Conservation (phyloP, 2,113 vertebrate species). For the Struthidea cinerea region DNA sequence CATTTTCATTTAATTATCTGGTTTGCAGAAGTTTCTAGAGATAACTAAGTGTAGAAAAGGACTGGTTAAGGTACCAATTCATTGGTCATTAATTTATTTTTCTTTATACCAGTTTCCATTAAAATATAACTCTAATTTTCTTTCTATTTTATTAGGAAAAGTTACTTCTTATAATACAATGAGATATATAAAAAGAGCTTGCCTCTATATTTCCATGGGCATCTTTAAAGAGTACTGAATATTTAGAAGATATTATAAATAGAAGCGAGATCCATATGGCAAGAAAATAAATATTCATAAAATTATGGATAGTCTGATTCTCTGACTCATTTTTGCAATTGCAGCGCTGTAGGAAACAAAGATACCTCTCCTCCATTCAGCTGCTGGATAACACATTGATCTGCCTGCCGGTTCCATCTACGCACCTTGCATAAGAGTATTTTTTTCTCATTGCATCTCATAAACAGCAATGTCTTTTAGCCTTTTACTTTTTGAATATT, state of each 20-base stretch:
- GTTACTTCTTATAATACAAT: neutral
- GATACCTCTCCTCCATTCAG: neutral
- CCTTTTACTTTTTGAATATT: neutral
- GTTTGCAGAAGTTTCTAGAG: neutral
- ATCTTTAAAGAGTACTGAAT: neutral
- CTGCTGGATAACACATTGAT: neutral
- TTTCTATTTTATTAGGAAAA: neutral
- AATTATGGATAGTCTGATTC: neutral
- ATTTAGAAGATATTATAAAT: constrained; percentile 45
- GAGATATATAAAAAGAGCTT: neutral
- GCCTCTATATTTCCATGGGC: neutral
- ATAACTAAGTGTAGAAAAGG: neutral
- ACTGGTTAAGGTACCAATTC: neutral
- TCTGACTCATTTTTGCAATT: constrained; percentile 14
- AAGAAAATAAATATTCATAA: constrained; percentile 54
- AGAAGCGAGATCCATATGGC: constrained; percentile 16
- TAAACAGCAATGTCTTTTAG: neutral
- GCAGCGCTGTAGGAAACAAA: neutral
- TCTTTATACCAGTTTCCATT: neutral
- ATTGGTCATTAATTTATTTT: neutral
- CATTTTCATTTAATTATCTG: neutral
- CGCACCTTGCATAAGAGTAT: neutral
- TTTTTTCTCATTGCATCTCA: neutral
- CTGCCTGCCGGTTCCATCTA: neutral
- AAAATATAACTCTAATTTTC: neutral